These are phyloP conservation scores for Ashinkailepas kermadecensis DNA, from an alignment of 2,888 invertebrate species.

Conservation along the genomic window DNA sequence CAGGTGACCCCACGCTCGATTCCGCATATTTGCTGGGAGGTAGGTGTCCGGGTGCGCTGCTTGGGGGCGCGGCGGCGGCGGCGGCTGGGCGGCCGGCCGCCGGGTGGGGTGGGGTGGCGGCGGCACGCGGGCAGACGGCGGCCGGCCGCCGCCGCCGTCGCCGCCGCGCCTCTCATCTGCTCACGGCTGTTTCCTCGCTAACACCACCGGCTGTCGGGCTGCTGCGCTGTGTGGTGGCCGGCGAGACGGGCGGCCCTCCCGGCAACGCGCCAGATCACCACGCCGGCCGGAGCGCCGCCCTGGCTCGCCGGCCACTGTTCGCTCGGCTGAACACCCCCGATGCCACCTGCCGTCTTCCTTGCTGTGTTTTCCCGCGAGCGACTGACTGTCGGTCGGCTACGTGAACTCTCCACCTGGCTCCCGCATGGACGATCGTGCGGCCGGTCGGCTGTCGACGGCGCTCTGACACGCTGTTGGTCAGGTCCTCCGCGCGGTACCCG, in stretches of 20 bases:
- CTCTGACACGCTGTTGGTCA: too few relatives aligned
- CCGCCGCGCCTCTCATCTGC: constrained; percentile 22
- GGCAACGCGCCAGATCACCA: not conserved
- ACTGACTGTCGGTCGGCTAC: too few relatives aligned
- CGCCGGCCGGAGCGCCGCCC: not conserved
- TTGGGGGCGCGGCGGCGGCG: constrained; percentile 11
- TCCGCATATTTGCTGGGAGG: constrained; percentile 44
- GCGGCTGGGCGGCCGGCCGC: not conserved
- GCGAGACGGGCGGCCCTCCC: not conserved
- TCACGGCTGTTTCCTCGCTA: not conserved
- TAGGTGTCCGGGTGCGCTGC: constrained; percentile 27
- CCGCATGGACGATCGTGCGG: too few relatives aligned
- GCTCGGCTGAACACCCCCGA: too few relatives aligned
- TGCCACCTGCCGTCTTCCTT: too few relatives aligned
- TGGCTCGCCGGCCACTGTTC: not conserved
- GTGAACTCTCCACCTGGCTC: too few relatives aligned
- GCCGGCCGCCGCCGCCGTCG: constrained; percentile 29
- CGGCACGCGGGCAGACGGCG: constrained; percentile 28
- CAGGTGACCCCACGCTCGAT: constrained; percentile 66
- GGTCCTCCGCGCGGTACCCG: too few relatives aligned
- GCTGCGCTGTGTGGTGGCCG: not conserved
- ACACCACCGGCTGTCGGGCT: constrained; percentile 23
- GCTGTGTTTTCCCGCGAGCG: too few relatives aligned
- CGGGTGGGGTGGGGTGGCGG: not conserved
- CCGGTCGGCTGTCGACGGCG: too few relatives aligned